Base-by-base conservation (phyloP, 2,888 invertebrate species). In the Pseudococcus longispinus region DNA sequence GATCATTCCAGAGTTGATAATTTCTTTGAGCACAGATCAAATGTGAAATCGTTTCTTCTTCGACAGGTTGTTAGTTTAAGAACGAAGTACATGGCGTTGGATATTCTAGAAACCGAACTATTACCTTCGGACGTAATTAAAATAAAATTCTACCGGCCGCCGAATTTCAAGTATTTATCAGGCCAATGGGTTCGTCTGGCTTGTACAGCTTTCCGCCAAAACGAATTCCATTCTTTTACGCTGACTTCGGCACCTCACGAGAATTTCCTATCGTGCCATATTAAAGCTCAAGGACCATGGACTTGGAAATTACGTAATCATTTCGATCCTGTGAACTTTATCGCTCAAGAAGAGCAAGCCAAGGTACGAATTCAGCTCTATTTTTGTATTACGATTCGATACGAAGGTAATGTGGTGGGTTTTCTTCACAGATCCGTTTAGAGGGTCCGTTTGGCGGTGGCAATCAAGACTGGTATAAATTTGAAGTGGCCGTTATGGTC, bases 401-500 rank as follows among this genome's bases (percentile, higher is more conserved):
- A 4, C 3, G 5, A 18, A n/a, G 2, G 2, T 51, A 2, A n/a
- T n/a, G 46, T 51, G 5, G 3, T n/a, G n/a, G n/a, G n/a, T 51
- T 46, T 32, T 70, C 37, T 51, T 83, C 83, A 18, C 77, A 89
- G 89, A 90, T 89, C 88, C 94, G 97, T 87, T 94, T 98, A 88
- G 97, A 98, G 91, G 98, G 98, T 9, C 98, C 98, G 0, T 98
- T 97, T 89, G 98, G 98, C 3, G 98, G 98, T 18, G 98, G 98
- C 15, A 98, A 98, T 91, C 98, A 98, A 90, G 98, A 98, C 91
- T 98, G 98, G 98, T 98, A 98, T 92, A 98, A 98, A 91, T 98
- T 98, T 90, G 97, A 98, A 91, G 97, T 98, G 13, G 98, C 98
- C 0, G 97, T 98, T 15, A 97, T 98, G 97, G 97, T 98, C 4